Conservation (phyloP, 2,888 invertebrate genomes). For the Choreutis nemorana region DNA sequence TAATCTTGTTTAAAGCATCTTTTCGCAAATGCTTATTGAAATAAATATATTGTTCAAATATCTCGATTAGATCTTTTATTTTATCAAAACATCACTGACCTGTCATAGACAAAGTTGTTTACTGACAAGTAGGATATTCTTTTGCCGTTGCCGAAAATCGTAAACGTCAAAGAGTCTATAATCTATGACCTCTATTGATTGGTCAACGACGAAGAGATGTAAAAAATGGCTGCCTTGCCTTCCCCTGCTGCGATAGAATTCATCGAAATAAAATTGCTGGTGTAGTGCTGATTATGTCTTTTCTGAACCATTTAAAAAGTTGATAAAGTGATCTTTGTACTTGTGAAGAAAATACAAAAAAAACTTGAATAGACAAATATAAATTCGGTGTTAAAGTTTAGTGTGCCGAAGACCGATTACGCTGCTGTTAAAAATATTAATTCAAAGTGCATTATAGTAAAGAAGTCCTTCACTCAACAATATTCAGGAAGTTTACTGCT, state of each 20-base stretch:
- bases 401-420: constrained; percentile 30
- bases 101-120: constrained; percentile 4
- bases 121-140: constrained; percentile 2
- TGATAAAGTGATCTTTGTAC: constrained; percentile 19
- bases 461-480: too few relatives aligned
- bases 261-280: constrained; percentile 32
- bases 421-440: constrained; percentile 12
- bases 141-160: constrained; percentile 8
- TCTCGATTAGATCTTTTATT: background rate
- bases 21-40: constrained; percentile 1
- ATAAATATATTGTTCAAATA: constrained; percentile 1
- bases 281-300: constrained; percentile 17
- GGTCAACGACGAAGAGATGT: constrained; percentile 65
- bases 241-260: constrained; percentile 82
- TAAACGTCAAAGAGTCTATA: constrained; percentile 36
- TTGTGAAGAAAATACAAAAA: constrained; percentile 10
- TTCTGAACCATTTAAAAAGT: constrained; percentile 16
- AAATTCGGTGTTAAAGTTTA: constrained; percentile 36
- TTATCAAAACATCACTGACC: constrained; percentile 2
- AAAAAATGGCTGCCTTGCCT: constrained; percentile 86
- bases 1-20: background rate
- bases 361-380: constrained; percentile 18
- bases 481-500: constrained; percentile 29
- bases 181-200: constrained; percentile 63
- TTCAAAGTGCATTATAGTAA: constrained; percentile 1